Percentiles rank a stretch among this genome's conserved stretches.
Evolutionary conservation across 2,113 vertebrate species (phyloP).

Genomic region (Corydoras sp.): DNA sequence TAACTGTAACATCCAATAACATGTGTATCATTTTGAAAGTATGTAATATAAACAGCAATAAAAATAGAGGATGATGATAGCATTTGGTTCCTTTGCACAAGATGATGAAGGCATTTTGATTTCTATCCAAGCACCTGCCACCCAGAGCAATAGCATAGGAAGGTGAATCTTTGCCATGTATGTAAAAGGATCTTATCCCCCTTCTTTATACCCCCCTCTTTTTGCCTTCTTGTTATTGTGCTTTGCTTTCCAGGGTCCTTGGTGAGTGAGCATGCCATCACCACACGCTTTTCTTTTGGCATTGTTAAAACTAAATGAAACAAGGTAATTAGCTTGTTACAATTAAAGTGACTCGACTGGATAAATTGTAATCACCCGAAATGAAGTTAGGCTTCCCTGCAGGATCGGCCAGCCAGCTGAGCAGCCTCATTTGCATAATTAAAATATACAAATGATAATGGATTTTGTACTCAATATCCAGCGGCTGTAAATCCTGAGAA

Average conservation of each 20-base stretch:
- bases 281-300: constrained; percentile 78
- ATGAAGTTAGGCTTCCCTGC: constrained; percentile 99
- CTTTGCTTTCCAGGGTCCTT: constrained; percentile 51
- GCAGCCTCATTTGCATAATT: constrained; percentile 99
- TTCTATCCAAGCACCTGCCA: neutral
- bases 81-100: constrained; percentile 7
- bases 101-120: neutral
- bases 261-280: constrained; percentile 68
- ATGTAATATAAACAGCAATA: constrained; percentile 3
- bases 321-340: constrained; percentile 99
- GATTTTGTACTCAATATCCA: constrained; percentile 99
- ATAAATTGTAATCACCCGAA: constrained; percentile 99
- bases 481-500: constrained; percentile 97
- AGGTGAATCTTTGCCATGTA: constrained; percentile 11
- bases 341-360: constrained; percentile 99
- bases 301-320: constrained; percentile 99
- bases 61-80: constrained; percentile 6
- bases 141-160: neutral
- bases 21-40: constrained; percentile 8
- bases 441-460: constrained; percentile 99
- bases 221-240: constrained; percentile 38
- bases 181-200: constrained; percentile 7
- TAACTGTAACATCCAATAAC: constrained; percentile 1
- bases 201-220: neutral
- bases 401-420: constrained; percentile 96